These are phyloP conservation scores for Toxotes chatareus DNA, from an alignment of 2,113 vertebrate species.

Conservation along the genomic window DNA sequence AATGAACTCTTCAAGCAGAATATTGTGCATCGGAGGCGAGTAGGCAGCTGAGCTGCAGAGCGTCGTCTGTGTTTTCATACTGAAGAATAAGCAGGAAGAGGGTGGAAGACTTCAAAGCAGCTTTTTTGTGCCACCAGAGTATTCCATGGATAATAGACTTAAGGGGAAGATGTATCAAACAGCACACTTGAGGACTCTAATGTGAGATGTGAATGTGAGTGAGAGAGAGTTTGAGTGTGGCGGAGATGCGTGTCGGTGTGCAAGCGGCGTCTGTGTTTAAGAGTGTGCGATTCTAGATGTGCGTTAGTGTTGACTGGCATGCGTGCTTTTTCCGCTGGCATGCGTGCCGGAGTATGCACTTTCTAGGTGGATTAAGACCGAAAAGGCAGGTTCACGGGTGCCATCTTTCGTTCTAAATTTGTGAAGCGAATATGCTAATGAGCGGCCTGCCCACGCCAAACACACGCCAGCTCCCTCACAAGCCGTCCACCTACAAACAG, in stretches of 20 bases:
- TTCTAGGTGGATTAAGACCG: slow-evolving; percentile 45
- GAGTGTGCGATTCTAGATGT: background rate
- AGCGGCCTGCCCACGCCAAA: slow-evolving; percentile 32
- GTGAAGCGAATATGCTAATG: slow-evolving; percentile 59
- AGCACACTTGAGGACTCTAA: slow-evolving; percentile 71
- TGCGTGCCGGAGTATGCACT: background rate
- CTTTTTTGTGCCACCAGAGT: slow-evolving; percentile 71
- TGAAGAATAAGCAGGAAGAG: slow-evolving; percentile 70
- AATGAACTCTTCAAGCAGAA: slow-evolving; percentile 54
- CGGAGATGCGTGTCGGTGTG: slow-evolving; percentile 18
- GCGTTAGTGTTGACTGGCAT: slow-evolving; percentile 14
- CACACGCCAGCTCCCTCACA: slow-evolving; percentile 18
- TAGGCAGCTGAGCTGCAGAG: slow-evolving; percentile 60
- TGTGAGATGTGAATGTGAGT: slow-evolving; percentile 58
- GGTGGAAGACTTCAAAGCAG: slow-evolving; percentile 77
- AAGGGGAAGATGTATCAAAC: slow-evolving; percentile 80
- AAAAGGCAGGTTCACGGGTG: slow-evolving; percentile 45
- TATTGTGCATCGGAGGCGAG: slow-evolving; percentile 49
- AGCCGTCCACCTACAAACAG: slow-evolving; percentile 56
- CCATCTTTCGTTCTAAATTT: slow-evolving; percentile 33
- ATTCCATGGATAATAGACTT: slow-evolving; percentile 80
- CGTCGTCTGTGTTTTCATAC: slow-evolving; percentile 57
- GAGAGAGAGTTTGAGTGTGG: slow-evolving; percentile 24
- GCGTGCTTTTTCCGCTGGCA: background rate
- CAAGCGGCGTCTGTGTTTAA: background rate